These are phyloP conservation scores for Megalops cyprinoides DNA, from an alignment of 2,797 vertebrate genomes.

Conservation along the genomic window DNA sequence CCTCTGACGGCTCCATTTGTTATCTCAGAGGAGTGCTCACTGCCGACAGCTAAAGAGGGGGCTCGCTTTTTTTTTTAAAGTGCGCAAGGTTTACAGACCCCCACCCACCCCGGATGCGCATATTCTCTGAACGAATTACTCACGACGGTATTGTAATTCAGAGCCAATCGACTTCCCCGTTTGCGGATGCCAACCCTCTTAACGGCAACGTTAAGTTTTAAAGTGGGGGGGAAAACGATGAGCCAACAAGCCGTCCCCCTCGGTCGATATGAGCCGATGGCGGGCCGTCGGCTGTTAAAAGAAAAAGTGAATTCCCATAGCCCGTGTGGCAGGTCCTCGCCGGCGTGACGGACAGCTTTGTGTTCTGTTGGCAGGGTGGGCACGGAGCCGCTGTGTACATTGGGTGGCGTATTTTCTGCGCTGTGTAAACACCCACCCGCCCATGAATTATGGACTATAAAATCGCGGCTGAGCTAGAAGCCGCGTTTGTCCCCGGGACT, in stretches of 20 bases:
- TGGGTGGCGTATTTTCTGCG: neutral
- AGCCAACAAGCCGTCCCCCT: no score
- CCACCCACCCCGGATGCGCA: neutral
- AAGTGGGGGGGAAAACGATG: neutral
- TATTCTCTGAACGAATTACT: neutral
- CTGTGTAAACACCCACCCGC: constrained; percentile 1
- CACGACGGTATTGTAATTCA: neutral
- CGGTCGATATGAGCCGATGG: no score
- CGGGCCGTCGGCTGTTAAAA: no score
- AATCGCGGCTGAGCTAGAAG: neutral
- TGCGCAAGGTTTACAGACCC: neutral
- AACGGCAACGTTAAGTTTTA: neutral
- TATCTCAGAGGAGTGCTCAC: neutral
- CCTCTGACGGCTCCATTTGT: constrained; percentile 29
- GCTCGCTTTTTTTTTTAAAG: neutral
- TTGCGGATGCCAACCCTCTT: neutral
- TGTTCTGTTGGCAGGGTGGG: neutral
- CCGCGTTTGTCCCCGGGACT: neutral
- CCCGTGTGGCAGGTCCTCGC: no score
- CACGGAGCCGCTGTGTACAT: neutral
- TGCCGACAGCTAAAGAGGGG: neutral
- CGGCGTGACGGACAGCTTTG: neutral
- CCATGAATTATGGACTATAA: neutral
- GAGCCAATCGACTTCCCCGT: neutral
- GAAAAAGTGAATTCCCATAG: no score